A percentile compares a stretch with the other conserved stretches of the same genome.
These are phyloP conservation scores for Apis mellifera DNA, from an alignment of 1,140 invertebrate genomes.

Conservation along the genomic window Amel_HAv3.1 CM009934.2:10290501-10291000, in stretches of 20 bases:
- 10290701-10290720: neutral
- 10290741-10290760: too few species aligned
- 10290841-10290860: neutral
- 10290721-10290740: too few species aligned
- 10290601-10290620: neutral
- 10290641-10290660: neutral
- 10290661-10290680: neutral
- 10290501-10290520: conserved; percentile 3
- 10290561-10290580: neutral
- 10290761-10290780: too few species aligned
- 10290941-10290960: neutral
- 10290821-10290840: too few species aligned
- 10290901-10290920: neutral
- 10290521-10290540: conserved; percentile 1
- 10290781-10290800: too few species aligned
- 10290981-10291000: neutral
- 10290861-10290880: neutral
- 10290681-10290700: neutral
- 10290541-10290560: neutral
- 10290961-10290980: conserved; percentile 4
- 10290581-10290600: neutral
- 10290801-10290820: too few species aligned
- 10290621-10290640: neutral
- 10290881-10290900: neutral
- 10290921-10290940: too few species aligned